Evolutionary conservation across 1,140 invertebrate species (phyloP), one percentile per base, ranked within the genome.

Genomic region (Ceratina japonica): DNA sequence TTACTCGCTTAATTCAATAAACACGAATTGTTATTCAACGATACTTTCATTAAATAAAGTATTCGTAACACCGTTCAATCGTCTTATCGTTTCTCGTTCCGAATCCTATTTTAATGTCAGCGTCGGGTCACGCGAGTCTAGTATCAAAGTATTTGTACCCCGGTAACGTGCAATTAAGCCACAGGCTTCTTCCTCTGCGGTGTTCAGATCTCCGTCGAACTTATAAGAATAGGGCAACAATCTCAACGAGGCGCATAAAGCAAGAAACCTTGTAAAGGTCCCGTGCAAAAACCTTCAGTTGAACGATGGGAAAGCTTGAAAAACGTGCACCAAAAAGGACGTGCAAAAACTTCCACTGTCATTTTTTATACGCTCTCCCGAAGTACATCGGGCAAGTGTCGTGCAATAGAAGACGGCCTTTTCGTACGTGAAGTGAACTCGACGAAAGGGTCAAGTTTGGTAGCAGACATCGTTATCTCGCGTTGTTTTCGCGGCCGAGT

Each of bases 241-340:
- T 56, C 51, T 56, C 66, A 8, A 56, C 12, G 18, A 20, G 15
- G 18, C 66, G 66, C 51, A 3, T 20, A 20, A 69, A n/a, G 22
- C 16, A 27, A 18, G 65, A 68, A 66, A 66, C 44, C 44, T 24
- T 66, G 62, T 27, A 37, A 63, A n/a, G 20, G 64, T 49, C 2
- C 64, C 7, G 37, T 52, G 3, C 15, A 24, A 52, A 66, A 66
- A 51, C 20, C 18, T 66, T 44, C 8, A 24, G 15, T 51, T 24
- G 49, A 68, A 52, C 44, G 65, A 68, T 27, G 22, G 37, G 37
- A 44, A 68, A 64, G 13, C 12, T 20, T 4, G 2, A 49, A 65
- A 65, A 56, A 56, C 13, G 54, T 56, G 54, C n/a, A 56, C 37
- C 37, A 7, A 44, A 44, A 44, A 44, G 10, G 37, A 44, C 5